Evolutionary conservation across 2,888 invertebrate genomes (phyloP).

Genomic region (Cephus rjabovi): DNA sequence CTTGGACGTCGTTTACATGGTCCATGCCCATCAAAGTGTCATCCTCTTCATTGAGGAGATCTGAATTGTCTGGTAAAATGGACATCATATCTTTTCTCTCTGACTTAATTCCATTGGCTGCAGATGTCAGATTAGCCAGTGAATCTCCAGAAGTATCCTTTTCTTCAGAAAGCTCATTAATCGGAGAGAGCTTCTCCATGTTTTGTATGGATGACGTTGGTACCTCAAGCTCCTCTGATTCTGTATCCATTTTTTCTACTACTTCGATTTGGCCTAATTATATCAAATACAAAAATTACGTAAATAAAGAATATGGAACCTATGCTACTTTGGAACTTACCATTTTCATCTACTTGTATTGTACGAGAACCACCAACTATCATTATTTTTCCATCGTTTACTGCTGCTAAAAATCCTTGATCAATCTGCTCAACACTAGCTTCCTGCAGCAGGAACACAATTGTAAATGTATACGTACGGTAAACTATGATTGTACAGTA

Average conservation of each 20-base stretch:
- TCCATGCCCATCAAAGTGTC: slow-evolving; percentile 44
- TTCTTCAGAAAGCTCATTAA: slow-evolving; percentile 15
- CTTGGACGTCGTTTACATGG: slow-evolving; percentile 40
- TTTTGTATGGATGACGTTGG: not conserved
- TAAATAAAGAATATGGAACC: too few species aligned
- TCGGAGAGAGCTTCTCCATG: not conserved
- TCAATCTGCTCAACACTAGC: slow-evolving; percentile 22
- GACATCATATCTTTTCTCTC: slow-evolving; percentile 35
- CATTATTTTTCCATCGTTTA: slow-evolving; percentile 54
- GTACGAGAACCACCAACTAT: slow-evolving; percentile 53
- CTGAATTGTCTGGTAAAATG: slow-evolving; percentile 44
- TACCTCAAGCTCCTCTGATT: not conserved
- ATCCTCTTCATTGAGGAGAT: slow-evolving; percentile 40
- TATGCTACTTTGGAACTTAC: slow-evolving; percentile 26
- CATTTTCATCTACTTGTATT: slow-evolving; percentile 56
- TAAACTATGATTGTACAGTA: not conserved
- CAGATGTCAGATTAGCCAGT: slow-evolving; percentile 37
- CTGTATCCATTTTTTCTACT: slow-evolving; percentile 42
- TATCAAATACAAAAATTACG: too few species aligned
- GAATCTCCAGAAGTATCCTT: slow-evolving; percentile 26
- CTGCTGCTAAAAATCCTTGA: slow-evolving; percentile 50
- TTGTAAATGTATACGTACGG: not conserved
- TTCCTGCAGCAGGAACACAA: slow-evolving; percentile 23
- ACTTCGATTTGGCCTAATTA: slow-evolving; percentile 53
- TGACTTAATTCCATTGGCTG: slow-evolving; percentile 21